Conservation (phyloP, 2,888 invertebrate genomes). For the Ectemnius lituratus region DNA sequence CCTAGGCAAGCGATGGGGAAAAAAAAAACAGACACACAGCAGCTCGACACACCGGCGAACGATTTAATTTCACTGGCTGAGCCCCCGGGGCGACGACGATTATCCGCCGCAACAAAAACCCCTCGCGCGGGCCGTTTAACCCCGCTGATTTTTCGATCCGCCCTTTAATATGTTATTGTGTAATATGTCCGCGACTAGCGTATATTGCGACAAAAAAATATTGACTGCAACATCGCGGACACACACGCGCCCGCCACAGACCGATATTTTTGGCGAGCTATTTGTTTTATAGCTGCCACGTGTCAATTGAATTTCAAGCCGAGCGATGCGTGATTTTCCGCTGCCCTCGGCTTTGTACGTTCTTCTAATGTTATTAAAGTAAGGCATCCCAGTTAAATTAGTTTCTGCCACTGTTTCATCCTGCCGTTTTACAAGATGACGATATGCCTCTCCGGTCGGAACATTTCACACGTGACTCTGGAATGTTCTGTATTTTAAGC, state of each 20-base stretch:
- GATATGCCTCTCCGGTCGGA: background rate
- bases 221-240: background rate
- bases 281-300: conserved; percentile 22
- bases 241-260: background rate
- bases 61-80: conserved; percentile 1
- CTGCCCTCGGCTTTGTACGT: background rate
- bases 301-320: background rate
- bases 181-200: background rate
- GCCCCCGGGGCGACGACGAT: background rate
- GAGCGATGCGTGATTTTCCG: background rate
- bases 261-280: conserved; percentile 1
- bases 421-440: background rate
- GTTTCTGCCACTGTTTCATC: background rate
- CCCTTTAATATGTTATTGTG: conserved; percentile 6
- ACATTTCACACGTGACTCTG: background rate
- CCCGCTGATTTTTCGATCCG: background rate
- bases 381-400: background rate
- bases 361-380: background rate
- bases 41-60: background rate
- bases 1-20: conserved; percentile 52
- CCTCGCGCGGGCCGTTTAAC: background rate
- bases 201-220: background rate
- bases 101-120: conserved; percentile 2
- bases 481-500: too few species aligned
- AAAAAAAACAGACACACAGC: conserved; percentile 41